Evolutionary conservation across 2,888 invertebrate genomes (phyloP).

Genomic region (Smittia aterrima): DNA sequence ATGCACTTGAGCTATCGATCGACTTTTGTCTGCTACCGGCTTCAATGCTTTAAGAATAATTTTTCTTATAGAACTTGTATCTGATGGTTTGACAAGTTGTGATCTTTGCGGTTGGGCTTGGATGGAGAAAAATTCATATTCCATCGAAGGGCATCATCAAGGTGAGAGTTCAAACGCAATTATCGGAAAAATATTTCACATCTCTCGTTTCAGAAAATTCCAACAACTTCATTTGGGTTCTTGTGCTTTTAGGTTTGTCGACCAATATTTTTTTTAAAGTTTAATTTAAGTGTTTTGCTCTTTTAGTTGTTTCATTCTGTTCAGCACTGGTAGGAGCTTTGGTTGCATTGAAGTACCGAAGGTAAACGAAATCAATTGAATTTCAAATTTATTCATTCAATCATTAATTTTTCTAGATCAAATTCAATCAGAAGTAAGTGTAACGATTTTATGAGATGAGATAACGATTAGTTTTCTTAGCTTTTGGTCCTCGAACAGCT

Average conservation of each 20-base stretch:
- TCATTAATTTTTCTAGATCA: not conserved
- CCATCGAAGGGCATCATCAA: constrained; percentile 54
- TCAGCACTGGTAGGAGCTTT: not conserved
- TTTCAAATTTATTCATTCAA: not conserved
- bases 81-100: constrained; percentile 70
- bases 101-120: constrained; percentile 73
- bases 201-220: not conserved
- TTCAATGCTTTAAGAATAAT: not conserved
- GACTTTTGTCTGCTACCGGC: not conserved
- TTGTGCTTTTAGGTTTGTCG: not conserved
- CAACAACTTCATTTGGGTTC: not conserved
- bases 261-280: not conserved
- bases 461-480: not conserved
- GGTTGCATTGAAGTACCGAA: not conserved
- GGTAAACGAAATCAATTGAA: not conserved
- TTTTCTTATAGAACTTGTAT: constrained; percentile 53
- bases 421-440: not conserved
- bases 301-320: not conserved
- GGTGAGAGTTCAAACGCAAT: not conserved
- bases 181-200: not conserved
- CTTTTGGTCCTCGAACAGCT: not conserved
- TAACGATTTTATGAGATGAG: not conserved
- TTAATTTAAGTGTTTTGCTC: not conserved
- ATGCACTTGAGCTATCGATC: not conserved
- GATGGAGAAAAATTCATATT: constrained; percentile 60